Base-by-base conservation (phyloP, 2,113 vertebrate species). In the Tyrannus savana region DNA sequence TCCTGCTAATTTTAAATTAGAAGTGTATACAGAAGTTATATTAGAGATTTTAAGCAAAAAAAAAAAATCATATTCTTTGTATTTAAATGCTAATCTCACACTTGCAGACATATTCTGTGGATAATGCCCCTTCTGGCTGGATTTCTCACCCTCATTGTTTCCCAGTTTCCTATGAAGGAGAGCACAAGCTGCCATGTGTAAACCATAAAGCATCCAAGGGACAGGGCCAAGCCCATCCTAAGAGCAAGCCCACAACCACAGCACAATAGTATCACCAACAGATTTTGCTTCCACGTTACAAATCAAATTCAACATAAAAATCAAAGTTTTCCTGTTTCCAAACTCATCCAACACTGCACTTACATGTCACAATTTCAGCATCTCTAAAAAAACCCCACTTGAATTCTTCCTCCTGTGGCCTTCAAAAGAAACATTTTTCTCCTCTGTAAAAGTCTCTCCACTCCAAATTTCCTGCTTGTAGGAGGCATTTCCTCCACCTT, bases 251-350 rank as follows among this genome's bases (percentile, higher is more conserved):
- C 69, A 30, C 52, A 63, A 35, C 52, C 10, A 81, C 28, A 75
- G 28, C 83, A 47, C 15, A 2, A 22, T 53, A 53, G 37, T 24
- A 94, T 72, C 79, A 44, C 66, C 73, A 83, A 58, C 67, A 93
- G 86, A 78, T 81, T 68, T 55, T 4, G 4, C 49, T 69, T 84
- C 89, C 67, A 72, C 23, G 21, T 85, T 66, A 75, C 74, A 92
- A 96, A 93, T 64, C 33, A 87, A 62, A 41, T 44, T 75, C 49
- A 89, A 84, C 80, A 76, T 10, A 93, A 93, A 95, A 96, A 75
- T 86, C 72, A 79, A 84, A 93, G 72, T 58, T 80, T 92, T 95
- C 81, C 80, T 86, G 84, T 92, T 95, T 86, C 56, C 13, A 77
- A 87, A 30, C 80, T 79, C 81, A 75, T 93, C 81, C 88, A 87